Conservation (phyloP, 2,113 vertebrate genomes). For the Chloroceryle aenea region DNA sequence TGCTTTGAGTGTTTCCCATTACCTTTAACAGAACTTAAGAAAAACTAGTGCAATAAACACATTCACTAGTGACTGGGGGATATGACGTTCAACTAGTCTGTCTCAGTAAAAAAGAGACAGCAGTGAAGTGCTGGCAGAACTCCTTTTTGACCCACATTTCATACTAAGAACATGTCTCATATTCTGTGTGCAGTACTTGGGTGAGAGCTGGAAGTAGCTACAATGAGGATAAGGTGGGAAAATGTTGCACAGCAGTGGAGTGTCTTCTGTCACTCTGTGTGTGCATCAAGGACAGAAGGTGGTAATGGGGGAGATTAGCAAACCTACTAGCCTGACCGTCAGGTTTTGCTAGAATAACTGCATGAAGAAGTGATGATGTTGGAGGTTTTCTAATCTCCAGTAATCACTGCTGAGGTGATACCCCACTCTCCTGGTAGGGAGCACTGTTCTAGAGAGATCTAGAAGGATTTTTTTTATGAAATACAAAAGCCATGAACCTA, state of each 20-base stretch:
- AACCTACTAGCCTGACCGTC: neutral
- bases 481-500: neutral
- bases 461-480: neutral
- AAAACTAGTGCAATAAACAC: neutral
- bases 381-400: neutral
- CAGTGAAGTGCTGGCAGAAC: neutral
- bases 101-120: neutral
- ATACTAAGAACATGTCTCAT: neutral
- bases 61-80: neutral
- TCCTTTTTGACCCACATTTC: fast-evolving
- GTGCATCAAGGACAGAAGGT: neutral
- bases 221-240: neutral
- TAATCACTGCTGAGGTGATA: neutral
- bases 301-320: neutral
- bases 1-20: neutral
- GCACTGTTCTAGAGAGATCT: neutral
- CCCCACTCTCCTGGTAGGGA: neutral
- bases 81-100: neutral
- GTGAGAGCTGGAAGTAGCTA: neutral
- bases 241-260: neutral
- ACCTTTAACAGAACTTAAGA: neutral
- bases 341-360: neutral
- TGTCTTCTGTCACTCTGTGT: neutral
- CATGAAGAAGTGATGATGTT: neutral
- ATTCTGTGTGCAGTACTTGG: neutral